phyloP scores from a whole-genome alignment of 2,797 vertebrate species.

The Sylvilagus floridanus region DNA sequence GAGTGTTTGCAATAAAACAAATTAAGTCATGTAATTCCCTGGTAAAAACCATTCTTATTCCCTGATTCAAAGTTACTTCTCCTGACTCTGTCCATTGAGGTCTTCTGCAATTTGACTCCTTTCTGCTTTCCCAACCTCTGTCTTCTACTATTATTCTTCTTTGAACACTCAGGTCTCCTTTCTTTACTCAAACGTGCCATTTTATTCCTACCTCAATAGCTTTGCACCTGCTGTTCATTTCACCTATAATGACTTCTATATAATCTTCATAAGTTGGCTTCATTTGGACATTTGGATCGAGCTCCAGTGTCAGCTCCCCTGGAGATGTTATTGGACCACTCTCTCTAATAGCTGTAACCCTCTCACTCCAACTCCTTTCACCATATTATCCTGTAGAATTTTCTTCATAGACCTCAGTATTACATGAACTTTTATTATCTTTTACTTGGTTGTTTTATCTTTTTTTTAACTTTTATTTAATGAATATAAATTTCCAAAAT shows the following conservation, averaged over 20 bases:
- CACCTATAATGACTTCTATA: background rate
- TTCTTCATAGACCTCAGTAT: background rate
- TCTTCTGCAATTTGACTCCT: background rate
- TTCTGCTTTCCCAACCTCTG: background rate
- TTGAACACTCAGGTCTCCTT: background rate
- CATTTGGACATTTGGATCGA: background rate
- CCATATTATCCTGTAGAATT: background rate
- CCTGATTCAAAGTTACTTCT: background rate
- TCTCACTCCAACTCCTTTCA: background rate
- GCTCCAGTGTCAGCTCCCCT: background rate
- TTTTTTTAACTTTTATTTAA: background rate
- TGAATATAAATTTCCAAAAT: too few relatives aligned
- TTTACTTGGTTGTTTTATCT: background rate
- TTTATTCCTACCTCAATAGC: background rate
- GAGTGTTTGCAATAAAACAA: background rate
- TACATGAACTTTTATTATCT: conserved; percentile 2
- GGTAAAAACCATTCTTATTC: background rate
- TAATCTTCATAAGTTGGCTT: background rate
- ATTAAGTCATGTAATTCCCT: background rate
- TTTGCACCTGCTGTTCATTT: conserved; percentile 7
- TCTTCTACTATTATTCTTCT: background rate
- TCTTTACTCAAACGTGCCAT: background rate
- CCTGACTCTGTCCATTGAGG: background rate
- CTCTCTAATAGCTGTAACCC: background rate
- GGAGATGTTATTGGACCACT: background rate